Conservation (phyloP, 2,113 vertebrate genomes). For the Petrocephalus zakoni region DNA sequence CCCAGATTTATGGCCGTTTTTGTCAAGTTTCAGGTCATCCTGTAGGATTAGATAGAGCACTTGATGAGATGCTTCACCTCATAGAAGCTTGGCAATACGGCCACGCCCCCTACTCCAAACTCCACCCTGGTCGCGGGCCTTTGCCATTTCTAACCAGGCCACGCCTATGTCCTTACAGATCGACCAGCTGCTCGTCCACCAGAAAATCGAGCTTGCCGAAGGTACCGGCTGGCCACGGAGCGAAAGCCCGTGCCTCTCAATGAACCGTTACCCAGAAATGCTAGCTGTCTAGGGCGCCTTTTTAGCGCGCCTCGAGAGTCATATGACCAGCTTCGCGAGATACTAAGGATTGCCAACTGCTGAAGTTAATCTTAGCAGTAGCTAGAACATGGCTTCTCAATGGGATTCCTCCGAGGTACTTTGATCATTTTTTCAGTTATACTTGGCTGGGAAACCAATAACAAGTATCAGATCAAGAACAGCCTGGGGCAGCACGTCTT, state of each 20-base stretch:
- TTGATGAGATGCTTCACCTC: too few species aligned
- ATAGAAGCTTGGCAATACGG: not conserved
- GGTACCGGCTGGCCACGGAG: slow-evolving; percentile 51
- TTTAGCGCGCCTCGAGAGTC: not conserved
- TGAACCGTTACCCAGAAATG: not conserved
- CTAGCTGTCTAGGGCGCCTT: too few species aligned
- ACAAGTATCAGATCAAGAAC: slow-evolving; percentile 73
- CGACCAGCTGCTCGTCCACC: slow-evolving; percentile 76
- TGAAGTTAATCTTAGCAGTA: not conserved
- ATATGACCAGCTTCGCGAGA: not conserved
- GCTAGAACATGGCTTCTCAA: not conserved
- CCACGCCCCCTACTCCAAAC: not conserved
- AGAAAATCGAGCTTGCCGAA: slow-evolving; percentile 75
- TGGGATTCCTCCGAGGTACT: too few species aligned
- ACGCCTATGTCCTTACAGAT: slow-evolving; percentile 52
- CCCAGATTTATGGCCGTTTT: not conserved
- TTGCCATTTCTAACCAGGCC: not conserved
- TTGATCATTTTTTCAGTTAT: slow-evolving; percentile 50
- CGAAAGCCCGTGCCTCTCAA: not conserved
- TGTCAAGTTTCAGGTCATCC: not conserved
- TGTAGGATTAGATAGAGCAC: not conserved
- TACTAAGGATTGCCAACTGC: not conserved
- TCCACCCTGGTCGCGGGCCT: not conserved
- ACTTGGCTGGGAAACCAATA: slow-evolving; percentile 65
- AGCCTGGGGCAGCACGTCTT: slow-evolving; percentile 67